Base-by-base conservation (phyloP, 2,113 vertebrate species). In the Psilopogon haemacephalus region DNA sequence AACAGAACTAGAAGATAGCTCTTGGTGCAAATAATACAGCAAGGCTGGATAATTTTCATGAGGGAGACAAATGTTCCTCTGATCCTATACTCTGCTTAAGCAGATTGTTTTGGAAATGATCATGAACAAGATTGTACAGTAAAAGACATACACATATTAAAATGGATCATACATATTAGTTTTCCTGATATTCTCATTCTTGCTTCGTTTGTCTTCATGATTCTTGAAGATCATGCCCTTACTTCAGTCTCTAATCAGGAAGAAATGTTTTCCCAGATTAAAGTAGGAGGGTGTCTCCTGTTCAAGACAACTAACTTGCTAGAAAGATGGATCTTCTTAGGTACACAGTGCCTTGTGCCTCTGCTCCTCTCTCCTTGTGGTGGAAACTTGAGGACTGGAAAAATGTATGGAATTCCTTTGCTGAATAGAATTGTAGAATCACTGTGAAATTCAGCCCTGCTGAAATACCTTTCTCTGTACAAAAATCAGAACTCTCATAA, bases 111-210 rank as follows among this genome's bases (percentile, higher is more conserved):
- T 62, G 32, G 18, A 77, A 69, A 33, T 21, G 52, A 59, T 35
- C 27, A 37, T 35, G 37, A 55, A 13, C 4, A n/a, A 30, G 9
- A 3, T 12, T 48, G 15, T 12, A 27, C 11, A 50, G 52, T 42
- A 28, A 24, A 78, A 58, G 8, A 30, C 18, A 26, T 37, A 40
- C 8, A 52, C 5, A 3, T 14, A 55, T 21, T 60, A 52, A 83
- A 71, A 42, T n/a, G 35, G 12, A 37, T 60, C 26, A 10, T 18
- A 12, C 6, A 14, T 54, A 26, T 15, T 11, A 54, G 32, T 32
- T 38, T 40, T 72, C 15, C 23, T 69, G 46, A 44, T 0, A 2
- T 24, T 5, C 15, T 46, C 0, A 2, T 24, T 5, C 15, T 46
- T 87, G 55, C 32, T 48, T 70, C 19, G 9, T 15, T 30, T n/a